Percentiles rank a stretch among this genome's conserved stretches.
Conservation (phyloP, 2,113 vertebrate genomes). For the Perca schrenkii region DNA sequence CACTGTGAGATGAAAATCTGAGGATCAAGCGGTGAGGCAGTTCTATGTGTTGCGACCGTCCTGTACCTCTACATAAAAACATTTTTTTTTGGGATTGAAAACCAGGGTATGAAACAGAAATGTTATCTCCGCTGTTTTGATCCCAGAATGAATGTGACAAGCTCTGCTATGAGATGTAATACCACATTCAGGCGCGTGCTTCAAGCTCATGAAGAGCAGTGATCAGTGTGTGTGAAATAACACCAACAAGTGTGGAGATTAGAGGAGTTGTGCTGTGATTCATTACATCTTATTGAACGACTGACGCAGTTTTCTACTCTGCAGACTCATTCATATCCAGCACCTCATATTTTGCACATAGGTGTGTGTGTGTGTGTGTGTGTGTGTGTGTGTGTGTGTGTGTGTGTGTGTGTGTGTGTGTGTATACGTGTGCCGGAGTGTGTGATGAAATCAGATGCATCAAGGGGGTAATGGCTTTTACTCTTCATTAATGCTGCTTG, state of each 20-base stretch:
- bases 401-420: slow-evolving; percentile 36
- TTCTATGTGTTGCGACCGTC: slow-evolving; percentile 53
- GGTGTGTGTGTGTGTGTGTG: slow-evolving; percentile 27
- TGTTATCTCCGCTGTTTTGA: slow-evolving; percentile 69
- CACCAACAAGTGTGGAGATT: slow-evolving; percentile 76
- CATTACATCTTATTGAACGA: slow-evolving; percentile 78
- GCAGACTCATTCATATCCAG: slow-evolving; percentile 77
- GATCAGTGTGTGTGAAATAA: slow-evolving; percentile 78
- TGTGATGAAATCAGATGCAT: slow-evolving; percentile 80
- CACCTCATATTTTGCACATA: slow-evolving; percentile 62
- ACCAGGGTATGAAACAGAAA: slow-evolving; percentile 60
- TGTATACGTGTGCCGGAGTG: slow-evolving; percentile 40
- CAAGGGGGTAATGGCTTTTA: slow-evolving; percentile 79
- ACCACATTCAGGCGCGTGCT: slow-evolving; percentile 69
- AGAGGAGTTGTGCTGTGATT: slow-evolving; percentile 73
- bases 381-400: slow-evolving; percentile 31
- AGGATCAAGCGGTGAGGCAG: slow-evolving; percentile 41
- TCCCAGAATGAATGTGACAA: slow-evolving; percentile 63
- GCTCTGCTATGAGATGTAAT: slow-evolving; percentile 71
- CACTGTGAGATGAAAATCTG: slow-evolving; percentile 60
- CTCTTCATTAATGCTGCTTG: slow-evolving; percentile 84
- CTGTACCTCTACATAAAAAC: slow-evolving; percentile 28
- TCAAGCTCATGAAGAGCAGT: slow-evolving; percentile 66
- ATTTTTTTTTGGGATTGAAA: slow-evolving; percentile 48
- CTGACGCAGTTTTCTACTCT: slow-evolving; percentile 70